Conservation (phyloP, 2,888 invertebrate species). For the Papilio demoleus region DNA sequence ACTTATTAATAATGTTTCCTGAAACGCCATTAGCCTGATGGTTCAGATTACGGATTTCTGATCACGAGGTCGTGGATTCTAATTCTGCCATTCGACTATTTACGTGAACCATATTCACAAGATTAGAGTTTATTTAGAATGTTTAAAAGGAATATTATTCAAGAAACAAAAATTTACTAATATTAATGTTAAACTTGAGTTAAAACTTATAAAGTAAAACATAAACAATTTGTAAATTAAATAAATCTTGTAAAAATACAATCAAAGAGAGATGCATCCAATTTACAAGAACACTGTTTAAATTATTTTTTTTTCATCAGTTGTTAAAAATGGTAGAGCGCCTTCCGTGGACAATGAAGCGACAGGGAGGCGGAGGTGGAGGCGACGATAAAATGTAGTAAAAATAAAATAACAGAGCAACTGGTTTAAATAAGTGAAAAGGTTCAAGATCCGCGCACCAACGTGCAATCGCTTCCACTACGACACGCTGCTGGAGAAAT, state of each 20-base stretch:
- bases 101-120: too few relatives aligned
- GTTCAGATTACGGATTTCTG: too few relatives aligned
- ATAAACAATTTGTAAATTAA: neutral
- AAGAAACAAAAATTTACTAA: too few relatives aligned
- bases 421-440: conserved; percentile 11
- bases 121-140: too few relatives aligned
- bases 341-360: neutral
- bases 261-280: neutral
- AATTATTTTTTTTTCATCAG: conserved; percentile 2
- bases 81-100: too few relatives aligned
- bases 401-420: neutral
- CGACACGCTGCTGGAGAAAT: neutral
- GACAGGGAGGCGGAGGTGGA: neutral
- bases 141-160: too few relatives aligned
- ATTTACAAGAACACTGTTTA: neutral
- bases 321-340: neutral
- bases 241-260: neutral
- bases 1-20: too few relatives aligned
- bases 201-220: too few relatives aligned
- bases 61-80: too few relatives aligned
- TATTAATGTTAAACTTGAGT: too few relatives aligned
- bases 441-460: too few relatives aligned
- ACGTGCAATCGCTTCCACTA: neutral
- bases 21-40: too few relatives aligned
- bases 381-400: neutral